Evolutionary conservation across 2,113 vertebrate species (phyloP), one percentile per base, ranked within the genome.

Genomic region (Thymallus thymallus): DNA sequence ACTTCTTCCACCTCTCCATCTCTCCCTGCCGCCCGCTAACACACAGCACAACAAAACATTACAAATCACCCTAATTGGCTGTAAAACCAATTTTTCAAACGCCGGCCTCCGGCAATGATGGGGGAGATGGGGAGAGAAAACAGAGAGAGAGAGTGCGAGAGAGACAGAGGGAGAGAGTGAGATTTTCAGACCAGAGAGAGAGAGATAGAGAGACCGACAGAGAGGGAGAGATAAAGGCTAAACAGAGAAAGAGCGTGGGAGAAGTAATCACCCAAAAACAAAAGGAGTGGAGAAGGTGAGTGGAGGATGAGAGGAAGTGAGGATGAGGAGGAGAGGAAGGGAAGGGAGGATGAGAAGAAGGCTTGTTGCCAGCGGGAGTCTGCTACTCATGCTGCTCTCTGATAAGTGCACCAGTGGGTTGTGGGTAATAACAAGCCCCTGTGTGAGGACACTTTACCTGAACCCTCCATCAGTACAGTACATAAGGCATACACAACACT

Each of bases 11-110:
- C 56, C 56, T n/a, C 20, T 60, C n/a, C 26, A 62, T 22, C n/a
- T 35, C 46, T 22, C 46, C 55, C 46, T 22, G 23, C n/a, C n/a
- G 48, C 62, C 46, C 69, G 24, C 6, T 60, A 62, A 78, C 29
- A 41, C 35, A 23, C 51, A 74, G 9, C 20, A 62, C 30, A 72
- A 20, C 20, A 62, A n/a, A 72, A 20, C 13, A 78, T 58, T 26
- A 63, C 60, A 69, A 70, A 74, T 73, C 71, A 74, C 26, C 2
- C 29, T 74, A 74, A 78, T 70, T 74, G 67, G n/a, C 30, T 78
- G 46, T 55, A 70, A 78, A 78, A 74, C 45, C 2, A 64, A 69
- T 65, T 64, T 35, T n/a, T 63, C 65, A 73, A 69, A 66, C 22
- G 14, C 22, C 18, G 26, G n/a, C 41, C 66, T 2, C 30, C 9